Percentiles rank a stretch among this genome's conserved stretches.
Evolutionary conservation across 37 sponge, comb jelly and placozoan genomes (phyloP).

Genomic region (Crambe crambe): DNA sequence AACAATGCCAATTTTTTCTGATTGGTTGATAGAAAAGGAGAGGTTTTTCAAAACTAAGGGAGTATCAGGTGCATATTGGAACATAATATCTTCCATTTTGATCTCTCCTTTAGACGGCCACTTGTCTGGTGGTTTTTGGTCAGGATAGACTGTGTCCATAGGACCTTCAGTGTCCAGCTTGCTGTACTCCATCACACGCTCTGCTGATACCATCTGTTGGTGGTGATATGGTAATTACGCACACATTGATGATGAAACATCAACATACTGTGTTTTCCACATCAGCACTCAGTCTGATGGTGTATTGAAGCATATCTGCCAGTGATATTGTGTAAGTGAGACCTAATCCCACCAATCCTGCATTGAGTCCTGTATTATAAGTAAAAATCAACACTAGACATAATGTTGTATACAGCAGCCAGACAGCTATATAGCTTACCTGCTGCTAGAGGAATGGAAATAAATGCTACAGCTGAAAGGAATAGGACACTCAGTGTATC

Average conservation of each 20-base stretch:
- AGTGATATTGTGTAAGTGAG: constrained; percentile 70
- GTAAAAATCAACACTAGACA: background rate
- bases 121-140: constrained; percentile 36
- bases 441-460: constrained; percentile 53
- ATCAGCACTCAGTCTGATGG: constrained; percentile 79
- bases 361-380: constrained; percentile 19
- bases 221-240: no score
- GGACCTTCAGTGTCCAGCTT: constrained; percentile 53
- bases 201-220: constrained; percentile 88
- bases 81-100: constrained; percentile 35
- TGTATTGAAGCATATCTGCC: constrained; percentile 77
- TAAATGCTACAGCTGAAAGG: constrained; percentile 55
- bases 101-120: constrained; percentile 76
- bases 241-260: no score
- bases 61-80: constrained; percentile 29
- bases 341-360: constrained; percentile 70
- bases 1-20: constrained; percentile 89
- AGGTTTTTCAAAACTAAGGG: constrained; percentile 69
- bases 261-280: constrained; percentile 75
- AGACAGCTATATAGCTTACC: background rate
- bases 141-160: constrained; percentile 31
- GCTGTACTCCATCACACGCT: constrained; percentile 70
- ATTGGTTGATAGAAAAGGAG: constrained; percentile 38
- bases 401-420: background rate
- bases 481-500: constrained; percentile 57